Percentiles rank a stretch among this genome's conserved stretches.
Evolutionary conservation across 1,140 invertebrate species (phyloP).

Genomic region (Philotrypesis tridentata): DNA sequence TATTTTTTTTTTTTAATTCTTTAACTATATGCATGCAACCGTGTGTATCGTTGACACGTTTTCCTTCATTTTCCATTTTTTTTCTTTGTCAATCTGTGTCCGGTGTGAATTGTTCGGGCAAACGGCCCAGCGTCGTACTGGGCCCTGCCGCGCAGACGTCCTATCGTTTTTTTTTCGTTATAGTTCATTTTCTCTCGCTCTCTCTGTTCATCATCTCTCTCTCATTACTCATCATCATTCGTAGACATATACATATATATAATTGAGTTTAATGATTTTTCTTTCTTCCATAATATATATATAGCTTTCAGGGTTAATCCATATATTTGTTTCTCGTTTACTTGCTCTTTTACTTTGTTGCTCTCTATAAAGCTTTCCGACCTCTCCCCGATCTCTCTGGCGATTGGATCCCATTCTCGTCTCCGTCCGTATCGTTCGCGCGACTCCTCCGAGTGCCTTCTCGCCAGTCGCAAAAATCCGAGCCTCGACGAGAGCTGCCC

Average conservation of each 20-base stretch:
- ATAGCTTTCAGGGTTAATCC: slow-evolving; percentile 42
- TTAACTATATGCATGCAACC: slow-evolving; percentile 57
- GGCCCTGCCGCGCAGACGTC: slow-evolving; percentile 50
- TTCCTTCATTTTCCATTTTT: not conserved
- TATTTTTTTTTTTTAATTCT: slow-evolving; percentile 50
- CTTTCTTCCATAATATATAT: slow-evolving; percentile 38
- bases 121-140: slow-evolving; percentile 48
- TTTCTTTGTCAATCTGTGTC: slow-evolving; percentile 31
- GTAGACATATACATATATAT: slow-evolving; percentile 53
- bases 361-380: slow-evolving; percentile 26
- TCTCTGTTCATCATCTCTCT: slow-evolving; percentile 52
- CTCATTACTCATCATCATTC: too few species aligned
- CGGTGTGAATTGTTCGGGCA: slow-evolving; percentile 43
- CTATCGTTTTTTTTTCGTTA: slow-evolving; percentile 42
- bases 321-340: slow-evolving; percentile 16
- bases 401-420: slow-evolving; percentile 38
- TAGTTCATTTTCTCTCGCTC: slow-evolving; percentile 28
- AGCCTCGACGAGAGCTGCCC: slow-evolving; percentile 29
- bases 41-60: slow-evolving; percentile 53
- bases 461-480: not conserved
- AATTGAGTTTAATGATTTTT: slow-evolving; percentile 46
- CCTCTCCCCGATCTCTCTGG: slow-evolving; percentile 37
- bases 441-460: slow-evolving; percentile 38
- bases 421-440: slow-evolving; percentile 3
- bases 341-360: too few species aligned